A percentile compares a stretch with the other conserved stretches of the same genome.
Evolutionary conservation across 2,888 invertebrate species (phyloP).

Genomic region (Chloroclysta siterata): DNA sequence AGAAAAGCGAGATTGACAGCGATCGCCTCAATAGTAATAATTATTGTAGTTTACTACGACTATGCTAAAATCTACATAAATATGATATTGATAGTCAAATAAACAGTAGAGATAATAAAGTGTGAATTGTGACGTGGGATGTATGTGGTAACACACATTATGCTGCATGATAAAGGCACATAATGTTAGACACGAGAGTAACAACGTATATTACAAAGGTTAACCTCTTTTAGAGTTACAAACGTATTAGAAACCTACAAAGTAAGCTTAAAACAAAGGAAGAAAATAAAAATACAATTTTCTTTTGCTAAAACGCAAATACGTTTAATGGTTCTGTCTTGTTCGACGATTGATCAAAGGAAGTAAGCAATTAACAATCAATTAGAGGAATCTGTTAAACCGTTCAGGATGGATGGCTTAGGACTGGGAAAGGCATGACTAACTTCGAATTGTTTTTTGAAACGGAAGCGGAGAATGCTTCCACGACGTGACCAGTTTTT

Average conservation of each 20-base stretch:
- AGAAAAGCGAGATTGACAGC: background rate
- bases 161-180: background rate
- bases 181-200: background rate
- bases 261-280: background rate
- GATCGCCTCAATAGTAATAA: background rate
- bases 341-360: conserved; percentile 44
- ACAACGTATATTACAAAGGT: background rate
- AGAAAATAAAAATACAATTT: conserved; percentile 8
- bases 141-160: background rate
- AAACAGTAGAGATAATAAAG: background rate
- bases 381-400: conserved; percentile 20
- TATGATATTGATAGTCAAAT: background rate
- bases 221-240: background rate
- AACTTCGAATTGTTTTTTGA: background rate
- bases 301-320: conserved; percentile 8
- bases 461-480: conserved; percentile 1
- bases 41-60: background rate
- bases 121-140: background rate
- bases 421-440: conserved; percentile 5
- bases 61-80: background rate
- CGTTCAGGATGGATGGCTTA: background rate
- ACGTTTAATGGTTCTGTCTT: conserved; percentile 15
- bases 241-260: background rate
- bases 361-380: conserved; percentile 36
- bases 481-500: background rate